Conservation (phyloP, 2,888 invertebrate species). For the Tortrix viridana region DNA sequence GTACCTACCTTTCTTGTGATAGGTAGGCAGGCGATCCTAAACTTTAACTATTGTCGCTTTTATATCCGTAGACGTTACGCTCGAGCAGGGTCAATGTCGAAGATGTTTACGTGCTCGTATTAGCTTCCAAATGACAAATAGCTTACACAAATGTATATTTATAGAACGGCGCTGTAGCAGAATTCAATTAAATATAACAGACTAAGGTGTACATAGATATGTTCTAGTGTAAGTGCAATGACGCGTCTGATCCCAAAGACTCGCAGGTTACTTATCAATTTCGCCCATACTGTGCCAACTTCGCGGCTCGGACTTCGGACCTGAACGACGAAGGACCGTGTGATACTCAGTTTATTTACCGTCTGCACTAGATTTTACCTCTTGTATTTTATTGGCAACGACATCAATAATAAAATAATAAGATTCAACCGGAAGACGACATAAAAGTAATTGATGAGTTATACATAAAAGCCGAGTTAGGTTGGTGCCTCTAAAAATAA, state of each 20-base stretch:
- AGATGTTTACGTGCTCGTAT: neutral
- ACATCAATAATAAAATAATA: neutral
- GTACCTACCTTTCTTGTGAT: too few species aligned
- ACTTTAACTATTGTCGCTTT: too few species aligned
- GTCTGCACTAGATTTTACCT: neutral
- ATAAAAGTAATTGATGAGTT: constrained; percentile 12
- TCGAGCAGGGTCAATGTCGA: neutral
- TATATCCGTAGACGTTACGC: neutral
- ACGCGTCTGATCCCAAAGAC: constrained; percentile 19
- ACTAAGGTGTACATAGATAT: neutral
- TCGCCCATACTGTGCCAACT: constrained; percentile 29
- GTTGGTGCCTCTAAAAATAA: neutral
- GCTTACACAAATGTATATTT: too few species aligned
- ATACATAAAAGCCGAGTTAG: constrained; percentile 5
- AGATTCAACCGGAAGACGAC: constrained; percentile 2
- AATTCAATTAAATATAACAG: too few species aligned
- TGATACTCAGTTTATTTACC: constrained; percentile 10
- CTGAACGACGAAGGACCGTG: constrained; percentile 21
- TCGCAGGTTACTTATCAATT: constrained; percentile 25
- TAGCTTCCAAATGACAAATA: neutral
- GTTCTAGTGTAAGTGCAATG: neutral
- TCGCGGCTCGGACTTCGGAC: constrained; percentile 28
- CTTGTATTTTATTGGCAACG: constrained; percentile 1
- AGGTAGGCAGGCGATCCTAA: too few species aligned
- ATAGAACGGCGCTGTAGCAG: too few species aligned